Evolutionary conservation across 2,888 invertebrate species (phyloP).

Genomic region (Chironomus tentans): DNA sequence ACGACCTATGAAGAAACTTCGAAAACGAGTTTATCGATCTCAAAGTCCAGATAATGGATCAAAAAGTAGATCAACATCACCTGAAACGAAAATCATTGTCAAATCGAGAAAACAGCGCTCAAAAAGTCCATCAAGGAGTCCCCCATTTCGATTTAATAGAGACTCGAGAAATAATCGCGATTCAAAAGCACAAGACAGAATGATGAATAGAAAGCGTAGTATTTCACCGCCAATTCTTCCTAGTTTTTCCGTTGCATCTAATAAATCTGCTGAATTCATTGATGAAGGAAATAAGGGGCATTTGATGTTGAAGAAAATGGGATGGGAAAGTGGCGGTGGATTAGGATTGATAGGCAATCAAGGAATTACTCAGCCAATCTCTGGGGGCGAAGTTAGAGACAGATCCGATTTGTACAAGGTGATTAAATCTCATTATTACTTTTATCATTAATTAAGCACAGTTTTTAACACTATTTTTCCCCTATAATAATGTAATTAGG

Average conservation of each 20-base stretch:
- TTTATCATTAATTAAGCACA: background rate
- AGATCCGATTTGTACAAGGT: constrained; percentile 82
- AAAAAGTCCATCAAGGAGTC: constrained; percentile 27
- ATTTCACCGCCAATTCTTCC: constrained; percentile 69
- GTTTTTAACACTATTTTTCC: no score
- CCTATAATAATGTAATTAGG: constrained; percentile 41
- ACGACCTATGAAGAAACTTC: constrained; percentile 44
- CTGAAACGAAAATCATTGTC: constrained; percentile 35
- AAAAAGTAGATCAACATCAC: constrained; percentile 47
- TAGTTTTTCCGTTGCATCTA: constrained; percentile 50
- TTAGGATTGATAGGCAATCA: constrained; percentile 83
- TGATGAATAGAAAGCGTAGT: background rate
- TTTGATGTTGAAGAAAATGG: constrained; percentile 95
- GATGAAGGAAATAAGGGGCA: constrained; percentile 94
- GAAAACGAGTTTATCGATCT: constrained; percentile 60
- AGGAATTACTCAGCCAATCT: constrained; percentile 91
- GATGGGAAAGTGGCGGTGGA: constrained; percentile 80
- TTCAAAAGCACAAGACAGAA: background rate
- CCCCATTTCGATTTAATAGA: constrained; percentile 29
- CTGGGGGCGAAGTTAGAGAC: constrained; percentile 83
- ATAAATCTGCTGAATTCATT: constrained; percentile 49
- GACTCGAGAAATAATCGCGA: background rate
- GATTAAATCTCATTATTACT: constrained; percentile 24
- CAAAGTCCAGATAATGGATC: constrained; percentile 29
- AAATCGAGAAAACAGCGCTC: constrained; percentile 35